Percentiles rank a stretch among this genome's conserved stretches.
These are phyloP conservation scores for Dendronephthya gigantea DNA, from an alignment of 64 coral and sea anemone genomes.

Conservation along the genomic window DNA sequence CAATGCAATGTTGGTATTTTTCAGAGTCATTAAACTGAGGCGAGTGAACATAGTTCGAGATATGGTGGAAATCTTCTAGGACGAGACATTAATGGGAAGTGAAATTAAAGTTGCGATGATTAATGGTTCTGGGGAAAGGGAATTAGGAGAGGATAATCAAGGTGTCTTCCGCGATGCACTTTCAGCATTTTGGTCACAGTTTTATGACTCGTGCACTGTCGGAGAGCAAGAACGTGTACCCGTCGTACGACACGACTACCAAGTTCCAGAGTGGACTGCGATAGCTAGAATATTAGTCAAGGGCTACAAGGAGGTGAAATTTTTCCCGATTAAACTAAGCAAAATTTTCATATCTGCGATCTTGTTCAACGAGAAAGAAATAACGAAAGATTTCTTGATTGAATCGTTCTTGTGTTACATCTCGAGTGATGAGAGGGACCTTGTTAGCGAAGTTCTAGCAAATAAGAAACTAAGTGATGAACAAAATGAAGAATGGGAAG, in stretches of 20 bases:
- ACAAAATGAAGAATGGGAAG: conserved; percentile 4
- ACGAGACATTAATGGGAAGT: conserved; percentile 21
- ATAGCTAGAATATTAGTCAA: conserved; percentile 19
- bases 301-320: conserved; percentile 12
- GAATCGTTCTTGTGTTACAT: conserved; percentile 18
- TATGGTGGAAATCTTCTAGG: conserved; percentile 17
- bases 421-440: conserved; percentile 33
- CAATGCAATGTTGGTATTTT: background rate
- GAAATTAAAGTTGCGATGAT: conserved; percentile 24
- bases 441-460: background rate
- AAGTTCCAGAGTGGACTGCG: conserved; percentile 20
- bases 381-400: conserved; percentile 11
- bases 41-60: background rate
- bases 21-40: background rate
- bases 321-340: conserved; percentile 31
- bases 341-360: conserved; percentile 8
- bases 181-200: conserved; percentile 29
- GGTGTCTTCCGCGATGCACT: conserved; percentile 30
- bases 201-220: conserved; percentile 14
- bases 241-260: background rate
- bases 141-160: conserved; percentile 13
- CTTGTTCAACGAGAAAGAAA: background rate
- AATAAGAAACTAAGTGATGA: conserved; percentile 11
- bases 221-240: background rate
- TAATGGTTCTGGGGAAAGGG: background rate